Percentiles rank a stretch among this genome's conserved stretches.
Evolutionary conservation across 2,113 vertebrate genomes (phyloP).

Genomic region (Pyxicephalus adspersus): DNA sequence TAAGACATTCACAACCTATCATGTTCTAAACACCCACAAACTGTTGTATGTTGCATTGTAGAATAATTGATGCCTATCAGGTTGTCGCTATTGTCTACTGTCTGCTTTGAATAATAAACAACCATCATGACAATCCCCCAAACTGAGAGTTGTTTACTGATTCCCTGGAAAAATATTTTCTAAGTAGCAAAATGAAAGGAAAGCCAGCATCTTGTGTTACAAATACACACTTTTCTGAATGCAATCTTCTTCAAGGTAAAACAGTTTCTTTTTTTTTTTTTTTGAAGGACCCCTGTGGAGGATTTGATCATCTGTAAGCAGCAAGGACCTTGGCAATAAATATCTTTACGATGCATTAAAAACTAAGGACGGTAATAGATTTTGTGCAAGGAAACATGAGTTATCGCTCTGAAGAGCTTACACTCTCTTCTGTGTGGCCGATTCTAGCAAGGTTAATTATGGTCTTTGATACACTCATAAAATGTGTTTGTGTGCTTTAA

Average conservation of each 20-base stretch:
- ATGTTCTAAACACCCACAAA: neutral
- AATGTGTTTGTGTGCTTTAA: neutral
- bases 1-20: too few species aligned
- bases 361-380: conserved; percentile 39
- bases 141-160: conserved; percentile 35
- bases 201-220: neutral
- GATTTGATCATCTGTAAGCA: conserved; percentile 20
- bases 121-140: conserved; percentile 33
- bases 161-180: conserved; percentile 21
- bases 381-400: conserved; percentile 14
- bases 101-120: conserved; percentile 31
- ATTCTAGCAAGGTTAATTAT: conserved; percentile 20
- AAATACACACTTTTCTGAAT: conserved; percentile 3
- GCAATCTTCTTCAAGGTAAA: conserved; percentile 34
- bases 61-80: conserved; percentile 6
- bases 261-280: conserved; percentile 10
- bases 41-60: neutral
- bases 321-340: conserved; percentile 38
- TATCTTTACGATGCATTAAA: conserved; percentile 46
- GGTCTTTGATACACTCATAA: too few species aligned
- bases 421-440: conserved; percentile 2
- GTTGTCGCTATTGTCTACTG: neutral
- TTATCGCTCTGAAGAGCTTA: conserved; percentile 35
- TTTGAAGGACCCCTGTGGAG: conserved; percentile 32
- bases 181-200: conserved; percentile 4